Conservation (phyloP, 2,797 vertebrate genomes). For the Pteropus rufus region DNA sequence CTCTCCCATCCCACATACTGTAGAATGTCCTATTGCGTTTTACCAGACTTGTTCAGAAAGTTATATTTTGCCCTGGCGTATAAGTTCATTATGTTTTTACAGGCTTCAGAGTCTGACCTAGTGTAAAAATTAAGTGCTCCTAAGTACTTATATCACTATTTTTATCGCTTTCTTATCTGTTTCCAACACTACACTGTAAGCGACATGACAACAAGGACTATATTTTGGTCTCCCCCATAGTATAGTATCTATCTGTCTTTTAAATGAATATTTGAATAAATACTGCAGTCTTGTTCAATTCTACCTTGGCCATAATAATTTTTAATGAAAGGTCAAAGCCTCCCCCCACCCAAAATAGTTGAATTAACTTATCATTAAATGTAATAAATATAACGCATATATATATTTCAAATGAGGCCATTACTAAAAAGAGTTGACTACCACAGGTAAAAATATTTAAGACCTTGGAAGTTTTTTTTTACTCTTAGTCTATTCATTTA, state of each 20-base stretch:
- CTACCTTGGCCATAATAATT: not conserved
- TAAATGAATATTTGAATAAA: not conserved
- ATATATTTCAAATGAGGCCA: not conserved
- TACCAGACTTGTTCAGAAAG: not conserved
- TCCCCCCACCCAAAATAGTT: not conserved
- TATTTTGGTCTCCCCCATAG: not conserved
- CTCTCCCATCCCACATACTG: not conserved
- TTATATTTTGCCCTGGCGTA: not conserved
- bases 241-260: not conserved
- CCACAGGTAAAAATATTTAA: not conserved
- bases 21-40: not conserved
- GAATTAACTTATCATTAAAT: not conserved
- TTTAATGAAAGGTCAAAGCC: not conserved
- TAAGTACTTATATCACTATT: not conserved
- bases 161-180: not conserved
- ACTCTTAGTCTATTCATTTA: conserved; percentile 25
- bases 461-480: conserved; percentile 18
- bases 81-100: not conserved
- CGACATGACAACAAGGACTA: not conserved
- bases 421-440: conserved; percentile 19
- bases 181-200: not conserved
- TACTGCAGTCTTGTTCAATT: not conserved
- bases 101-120: not conserved
- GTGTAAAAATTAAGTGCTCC: not conserved
- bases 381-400: not conserved